phyloP scores from a whole-genome alignment of 2,888 invertebrate species.

The Muschampia plurimacula region DNA sequence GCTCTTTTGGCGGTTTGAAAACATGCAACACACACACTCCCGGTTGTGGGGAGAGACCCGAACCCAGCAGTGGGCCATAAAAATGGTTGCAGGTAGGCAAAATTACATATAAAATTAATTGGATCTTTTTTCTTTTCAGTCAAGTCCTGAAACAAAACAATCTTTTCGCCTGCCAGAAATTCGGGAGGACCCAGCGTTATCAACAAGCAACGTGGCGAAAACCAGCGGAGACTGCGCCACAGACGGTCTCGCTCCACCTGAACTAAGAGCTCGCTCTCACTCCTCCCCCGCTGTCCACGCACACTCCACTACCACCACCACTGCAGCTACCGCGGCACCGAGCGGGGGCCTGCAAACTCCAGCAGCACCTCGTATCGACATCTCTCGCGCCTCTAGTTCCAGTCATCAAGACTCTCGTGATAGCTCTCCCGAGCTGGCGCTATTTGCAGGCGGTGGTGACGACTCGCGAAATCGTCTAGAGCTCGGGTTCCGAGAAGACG shows the following conservation, averaged over 20 bases:
- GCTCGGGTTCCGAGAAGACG: slow-evolving; percentile 90
- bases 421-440: slow-evolving; percentile 93
- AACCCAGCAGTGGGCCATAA: too few species aligned
- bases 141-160: slow-evolving; percentile 86
- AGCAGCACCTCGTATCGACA: slow-evolving; percentile 94
- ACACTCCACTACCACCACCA: slow-evolving; percentile 24
- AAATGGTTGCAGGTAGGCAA: too few species aligned
- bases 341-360: slow-evolving; percentile 83
- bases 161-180: slow-evolving; percentile 84
- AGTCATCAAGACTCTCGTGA: slow-evolving; percentile 95
- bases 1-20: too few species aligned
- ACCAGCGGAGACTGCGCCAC: slow-evolving; percentile 48
- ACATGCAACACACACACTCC: too few species aligned
- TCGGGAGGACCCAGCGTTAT: slow-evolving; percentile 73
- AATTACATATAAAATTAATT: neutral
- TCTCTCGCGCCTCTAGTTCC: slow-evolving; percentile 95
- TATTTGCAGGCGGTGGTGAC: slow-evolving; percentile 86
- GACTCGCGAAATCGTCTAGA: slow-evolving; percentile 66
- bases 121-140: slow-evolving; percentile 63
- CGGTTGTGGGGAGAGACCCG: too few species aligned
- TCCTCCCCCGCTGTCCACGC: slow-evolving; percentile 68
- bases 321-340: slow-evolving; percentile 32
- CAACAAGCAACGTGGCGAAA: slow-evolving; percentile 52
- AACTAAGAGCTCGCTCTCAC: slow-evolving; percentile 74
- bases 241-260: slow-evolving; percentile 58